These are phyloP conservation scores for Eumerus sabulonum DNA, from an alignment of 2,888 invertebrate genomes.

Conservation along the genomic window DNA sequence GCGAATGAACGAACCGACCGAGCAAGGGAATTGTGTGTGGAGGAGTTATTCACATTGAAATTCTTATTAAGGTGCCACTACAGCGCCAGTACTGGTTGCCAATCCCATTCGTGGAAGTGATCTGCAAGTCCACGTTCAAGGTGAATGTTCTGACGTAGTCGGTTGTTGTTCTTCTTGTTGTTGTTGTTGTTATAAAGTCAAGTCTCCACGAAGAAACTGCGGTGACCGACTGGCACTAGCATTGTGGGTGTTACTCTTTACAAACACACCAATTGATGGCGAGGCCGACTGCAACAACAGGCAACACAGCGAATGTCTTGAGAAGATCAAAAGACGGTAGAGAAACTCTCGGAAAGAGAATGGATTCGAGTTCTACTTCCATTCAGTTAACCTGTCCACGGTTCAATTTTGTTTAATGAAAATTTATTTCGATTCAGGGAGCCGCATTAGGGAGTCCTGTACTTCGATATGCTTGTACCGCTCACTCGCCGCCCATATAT, in stretches of 20 bases:
- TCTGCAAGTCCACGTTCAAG: conserved; percentile 68
- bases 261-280: not conserved
- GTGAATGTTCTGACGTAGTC: conserved; percentile 68
- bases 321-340: conserved; percentile 37
- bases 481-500: conserved; percentile 52
- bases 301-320: conserved; percentile 43
- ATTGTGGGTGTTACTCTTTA: conserved; percentile 63
- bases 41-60: conserved; percentile 46
- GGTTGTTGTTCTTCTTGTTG: conserved; percentile 27
- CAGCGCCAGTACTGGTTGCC: conserved; percentile 60
- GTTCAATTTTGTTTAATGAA: conserved; percentile 68
- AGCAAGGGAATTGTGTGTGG: conserved; percentile 29
- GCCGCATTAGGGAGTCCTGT: conserved; percentile 45
- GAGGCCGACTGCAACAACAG: not conserved
- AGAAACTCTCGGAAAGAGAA: conserved; percentile 59
- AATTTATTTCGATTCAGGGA: conserved; percentile 64
- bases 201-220: conserved; percentile 40
- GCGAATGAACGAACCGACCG: conserved; percentile 13
- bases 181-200: not conserved
- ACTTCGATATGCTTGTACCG: conserved; percentile 13
- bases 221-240: conserved; percentile 67
- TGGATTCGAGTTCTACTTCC: conserved; percentile 64
- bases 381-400: conserved; percentile 67
- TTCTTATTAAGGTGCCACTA: conserved; percentile 61
- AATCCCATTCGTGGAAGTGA: conserved; percentile 66